Evolutionary conservation across 1,140 invertebrate species (phyloP).

Genomic region (Phymastichus coffea): DNA sequence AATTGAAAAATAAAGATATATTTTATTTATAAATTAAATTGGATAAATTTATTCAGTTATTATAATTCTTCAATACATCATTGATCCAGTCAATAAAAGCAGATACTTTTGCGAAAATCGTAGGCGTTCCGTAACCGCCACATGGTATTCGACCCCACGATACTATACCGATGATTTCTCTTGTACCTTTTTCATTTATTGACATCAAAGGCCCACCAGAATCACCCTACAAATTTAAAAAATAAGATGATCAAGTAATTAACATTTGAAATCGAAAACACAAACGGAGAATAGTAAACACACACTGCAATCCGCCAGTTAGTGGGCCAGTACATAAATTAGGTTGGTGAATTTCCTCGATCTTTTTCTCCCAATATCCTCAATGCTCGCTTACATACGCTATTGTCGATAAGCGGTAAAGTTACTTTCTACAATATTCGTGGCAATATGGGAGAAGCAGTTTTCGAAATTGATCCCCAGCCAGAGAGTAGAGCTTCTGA

Average conservation of each 20-base stretch:
- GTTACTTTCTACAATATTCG: constrained; percentile 35
- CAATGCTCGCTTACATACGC: constrained; percentile 31
- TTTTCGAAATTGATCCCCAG: constrained; percentile 53
- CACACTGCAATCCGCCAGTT: constrained; percentile 59
- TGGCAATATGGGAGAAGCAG: constrained; percentile 18
- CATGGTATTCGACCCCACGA: constrained; percentile 73
- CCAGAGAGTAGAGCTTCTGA: constrained; percentile 52
- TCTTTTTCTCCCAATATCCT: constrained; percentile 29
- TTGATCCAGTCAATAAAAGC: constrained; percentile 55
- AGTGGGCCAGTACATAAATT: constrained; percentile 66
- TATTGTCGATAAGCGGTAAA: constrained; percentile 36
- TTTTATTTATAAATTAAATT: too few relatives aligned
- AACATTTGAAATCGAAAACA: too few relatives aligned
- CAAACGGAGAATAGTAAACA: too few relatives aligned
- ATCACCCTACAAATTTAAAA: constrained; percentile 49
- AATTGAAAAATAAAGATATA: too few relatives aligned
- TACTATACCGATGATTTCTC: constrained; percentile 61
- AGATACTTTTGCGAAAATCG: constrained; percentile 65
- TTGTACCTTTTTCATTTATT: background rate
- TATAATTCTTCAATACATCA: too few relatives aligned
- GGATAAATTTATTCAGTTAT: too few relatives aligned
- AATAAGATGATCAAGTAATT: too few relatives aligned
- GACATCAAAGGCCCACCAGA: constrained; percentile 54
- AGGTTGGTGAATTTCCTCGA: constrained; percentile 38
- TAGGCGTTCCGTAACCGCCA: constrained; percentile 60